Evolutionary conservation across 2,888 invertebrate species (phyloP), one percentile per base, ranked within the genome.

Genomic region (Dioctria rufipes): DNA sequence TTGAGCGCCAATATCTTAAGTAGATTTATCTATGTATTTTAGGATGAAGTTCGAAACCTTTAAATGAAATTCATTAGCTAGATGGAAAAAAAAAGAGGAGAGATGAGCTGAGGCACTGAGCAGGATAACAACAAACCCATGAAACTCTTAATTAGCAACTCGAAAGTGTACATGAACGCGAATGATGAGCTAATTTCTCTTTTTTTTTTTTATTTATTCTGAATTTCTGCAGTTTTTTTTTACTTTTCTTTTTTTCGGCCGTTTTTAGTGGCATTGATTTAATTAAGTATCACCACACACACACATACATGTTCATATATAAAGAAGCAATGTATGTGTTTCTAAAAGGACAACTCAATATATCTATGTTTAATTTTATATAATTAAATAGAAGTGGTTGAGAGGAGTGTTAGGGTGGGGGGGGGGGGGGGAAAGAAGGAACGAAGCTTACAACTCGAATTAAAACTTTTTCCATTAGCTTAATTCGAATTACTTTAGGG

Each of bases 401-500:
- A 60, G 61, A 11, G 43, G 43, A 42, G 37, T n/a, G n/a, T n/a
- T n/a, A n/a, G n/a, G n/a, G n/a, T n/a, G n/a, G n/a, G n/a, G n/a
- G 25, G 43, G 25, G 5, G 60, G 51, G 40, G 4, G 6, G 37
- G 54, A 54, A 13, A 9, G 58, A 5, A 58, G 40, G 58, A 5
- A 25, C 11, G 60, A 25, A 61, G 25, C 60, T 40, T 60, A 60
- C 40, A 77, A 73, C 80, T 80, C 80, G 63, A 82, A 80, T 82
- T 82, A 82, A 82, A 82, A 82, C 80, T 82, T 82, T 82, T 82
- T 82, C 82, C 82, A 82, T 82, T 82, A 82, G 82, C 82, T 80
- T 82, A 82, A 82, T 82, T 80, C 80, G 82, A 82, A 82, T 82
- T 82, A 82, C 82, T 82, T 80, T 80, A 77, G 61, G 80, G 82